Conservation (phyloP, 2,888 invertebrate genomes). For the Pogonocherus hispidulus region DNA sequence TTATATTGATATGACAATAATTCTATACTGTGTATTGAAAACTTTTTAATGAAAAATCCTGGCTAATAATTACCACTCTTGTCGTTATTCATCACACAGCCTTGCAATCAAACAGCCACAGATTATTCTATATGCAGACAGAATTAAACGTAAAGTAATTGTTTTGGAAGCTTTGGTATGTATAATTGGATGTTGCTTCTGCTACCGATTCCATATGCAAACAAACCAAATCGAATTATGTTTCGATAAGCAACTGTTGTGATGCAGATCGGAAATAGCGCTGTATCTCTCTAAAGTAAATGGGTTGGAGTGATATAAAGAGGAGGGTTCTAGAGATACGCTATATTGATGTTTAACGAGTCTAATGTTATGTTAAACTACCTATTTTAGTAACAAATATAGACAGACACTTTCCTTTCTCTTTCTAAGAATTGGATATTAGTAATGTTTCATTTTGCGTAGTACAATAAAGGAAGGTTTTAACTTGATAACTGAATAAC, state of each 20-base stretch:
- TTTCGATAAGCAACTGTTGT: constrained; percentile 37
- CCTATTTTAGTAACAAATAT: too few relatives aligned
- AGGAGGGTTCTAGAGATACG: not conserved
- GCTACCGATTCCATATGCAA: constrained; percentile 31
- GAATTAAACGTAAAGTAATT: constrained; percentile 34
- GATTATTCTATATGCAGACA: constrained; percentile 26
- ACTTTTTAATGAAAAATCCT: too few relatives aligned
- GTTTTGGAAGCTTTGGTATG: constrained; percentile 30
- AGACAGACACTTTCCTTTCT: too few relatives aligned
- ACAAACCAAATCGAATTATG: constrained; percentile 35
- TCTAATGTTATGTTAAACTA: not conserved
- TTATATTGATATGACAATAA: too few relatives aligned
- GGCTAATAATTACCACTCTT: not conserved
- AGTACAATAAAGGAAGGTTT: too few relatives aligned
- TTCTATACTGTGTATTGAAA: too few relatives aligned
- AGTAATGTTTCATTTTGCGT: too few relatives aligned
- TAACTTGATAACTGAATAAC: too few relatives aligned
- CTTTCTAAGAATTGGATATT: too few relatives aligned
- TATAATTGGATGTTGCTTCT: constrained; percentile 39
- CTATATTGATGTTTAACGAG: not conserved
- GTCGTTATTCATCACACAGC: constrained; percentile 17
- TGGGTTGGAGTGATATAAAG: constrained; percentile 5
- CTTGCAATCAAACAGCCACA: constrained; percentile 30
- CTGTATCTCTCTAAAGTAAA: constrained; percentile 5
- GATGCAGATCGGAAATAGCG: constrained; percentile 30